phyloP scores from a whole-genome alignment of 2,888 invertebrate species.

The Drosophila mulleri region DNA sequence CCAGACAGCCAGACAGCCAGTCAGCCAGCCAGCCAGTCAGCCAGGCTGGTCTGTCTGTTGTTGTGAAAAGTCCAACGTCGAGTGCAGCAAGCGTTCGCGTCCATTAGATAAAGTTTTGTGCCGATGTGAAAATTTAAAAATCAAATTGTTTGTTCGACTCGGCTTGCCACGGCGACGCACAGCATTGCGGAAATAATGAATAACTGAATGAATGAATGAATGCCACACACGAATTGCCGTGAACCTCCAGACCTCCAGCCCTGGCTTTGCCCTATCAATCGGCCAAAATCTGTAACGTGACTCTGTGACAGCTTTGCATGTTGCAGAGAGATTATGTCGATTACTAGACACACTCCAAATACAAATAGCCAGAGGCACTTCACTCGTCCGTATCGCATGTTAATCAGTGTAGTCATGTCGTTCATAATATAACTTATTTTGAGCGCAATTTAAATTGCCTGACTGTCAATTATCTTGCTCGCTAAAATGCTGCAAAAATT shows the following conservation, averaged over 20 bases:
- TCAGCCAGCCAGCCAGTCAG: neutral
- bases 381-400: slow-evolving; percentile 2
- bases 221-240: slow-evolving; percentile 25
- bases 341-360: neutral
- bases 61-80: slow-evolving; percentile 71
- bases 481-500: neutral
- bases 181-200: slow-evolving; percentile 71
- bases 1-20: neutral
- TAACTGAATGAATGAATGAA: slow-evolving; percentile 70
- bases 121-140: slow-evolving; percentile 48
- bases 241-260: neutral
- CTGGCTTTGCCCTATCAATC: slow-evolving; percentile 27
- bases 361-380: slow-evolving; percentile 23
- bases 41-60: neutral
- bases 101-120: slow-evolving; percentile 61
- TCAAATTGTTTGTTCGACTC: slow-evolving; percentile 52
- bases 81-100: slow-evolving; percentile 15
- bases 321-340: slow-evolving; percentile 35
- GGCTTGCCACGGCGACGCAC: slow-evolving; percentile 28
- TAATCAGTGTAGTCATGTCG: slow-evolving; percentile 14
- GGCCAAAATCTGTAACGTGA: slow-evolving; percentile 49
- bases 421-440: neutral
- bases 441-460: neutral
- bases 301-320: slow-evolving; percentile 57
- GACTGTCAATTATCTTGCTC: neutral